Evolutionary conservation across 2,888 invertebrate species (phyloP), one percentile per base, ranked within the genome.

Genomic region (Physocephala rufipes): DNA sequence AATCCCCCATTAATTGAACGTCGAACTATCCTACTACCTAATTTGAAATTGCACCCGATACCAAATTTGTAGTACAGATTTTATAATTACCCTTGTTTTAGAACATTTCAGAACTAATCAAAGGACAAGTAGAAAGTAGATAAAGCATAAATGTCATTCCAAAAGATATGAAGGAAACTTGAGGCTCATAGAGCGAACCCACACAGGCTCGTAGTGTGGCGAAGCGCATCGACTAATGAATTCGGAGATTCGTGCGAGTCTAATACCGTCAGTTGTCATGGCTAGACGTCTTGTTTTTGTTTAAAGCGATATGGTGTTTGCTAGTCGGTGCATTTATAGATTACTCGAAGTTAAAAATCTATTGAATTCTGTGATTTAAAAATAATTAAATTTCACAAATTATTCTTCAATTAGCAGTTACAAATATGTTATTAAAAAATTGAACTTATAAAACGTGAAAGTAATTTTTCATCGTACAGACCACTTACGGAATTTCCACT

Each of bases 81-180:
- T 36, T 36, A 7, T 36, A 36, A 36, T 36, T 36, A 36, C 4
- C 9, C 5, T 36, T 36, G 5, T 36, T 36, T 36, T 9, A 9
- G 9, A 9, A 7, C 36, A n/a, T 3, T 49, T 49, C 1, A 1
- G 49, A 49, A n/a, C 12, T 4, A 3, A 21, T 55, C 19, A 24
- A 9, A 24, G 4, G 13, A 13, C n/a, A 2, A 13, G 28, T 1
- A 9, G 47, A 49, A 16, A 26, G 4, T 49, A 15, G 49, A 67
- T 58, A 9, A 1, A 21, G 24, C 67, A 73, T 71, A 71, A 74
- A 74, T 58, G 74, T 74, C 74, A 69, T 13, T 45, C 61, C 15
- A 71, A 71, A 71, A 64, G 45, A 12, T 36, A 30, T 62, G 67
- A 72, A 74, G 67, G 64, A 72, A 71, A 72, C 73, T 73, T 58